Percentiles rank a stretch among this genome's conserved stretches.
phyloP scores from a whole-genome alignment of 2,113 vertebrate species.

The Ceuthmochares aereus region DNA sequence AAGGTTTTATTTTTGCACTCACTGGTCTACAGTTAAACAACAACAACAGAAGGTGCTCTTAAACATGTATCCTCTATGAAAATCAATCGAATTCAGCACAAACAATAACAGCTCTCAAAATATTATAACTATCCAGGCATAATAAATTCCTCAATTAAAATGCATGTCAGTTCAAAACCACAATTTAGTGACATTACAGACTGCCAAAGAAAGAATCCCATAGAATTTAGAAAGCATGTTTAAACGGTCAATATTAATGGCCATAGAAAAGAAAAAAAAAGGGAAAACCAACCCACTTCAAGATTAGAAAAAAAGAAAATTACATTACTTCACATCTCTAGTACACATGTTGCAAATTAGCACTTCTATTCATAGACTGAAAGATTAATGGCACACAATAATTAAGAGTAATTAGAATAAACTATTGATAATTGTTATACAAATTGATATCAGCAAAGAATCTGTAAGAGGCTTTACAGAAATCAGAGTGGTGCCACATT shows the following conservation, averaged over 20 bases:
- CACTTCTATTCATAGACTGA: not conserved
- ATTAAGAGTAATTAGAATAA: not conserved
- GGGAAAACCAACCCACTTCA: not conserved
- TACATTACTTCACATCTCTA: not conserved
- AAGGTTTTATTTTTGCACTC: constrained; percentile 91
- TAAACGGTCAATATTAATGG: not conserved
- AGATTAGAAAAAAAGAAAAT: not conserved
- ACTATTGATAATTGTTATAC: not conserved
- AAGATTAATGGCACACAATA: not conserved
- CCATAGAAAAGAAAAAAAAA: not conserved
- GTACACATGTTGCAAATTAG: not conserved
- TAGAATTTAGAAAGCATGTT: not conserved
- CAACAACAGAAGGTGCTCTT: not conserved
- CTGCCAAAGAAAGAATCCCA: not conserved
- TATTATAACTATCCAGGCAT: not conserved
- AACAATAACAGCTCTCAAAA: not conserved
- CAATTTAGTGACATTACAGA: not conserved
- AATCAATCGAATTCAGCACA: not conserved
- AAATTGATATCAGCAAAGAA: not conserved
- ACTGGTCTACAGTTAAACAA: constrained; percentile 82
- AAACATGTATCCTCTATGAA: not conserved
- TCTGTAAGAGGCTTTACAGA: not conserved
- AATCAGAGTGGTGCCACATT: not conserved
- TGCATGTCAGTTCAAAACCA: not conserved
- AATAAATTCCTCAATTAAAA: not conserved